Evolutionary conservation across 2,113 vertebrate species (phyloP), one percentile per base, ranked within the genome.

Genomic region (Podilymbus podiceps): DNA sequence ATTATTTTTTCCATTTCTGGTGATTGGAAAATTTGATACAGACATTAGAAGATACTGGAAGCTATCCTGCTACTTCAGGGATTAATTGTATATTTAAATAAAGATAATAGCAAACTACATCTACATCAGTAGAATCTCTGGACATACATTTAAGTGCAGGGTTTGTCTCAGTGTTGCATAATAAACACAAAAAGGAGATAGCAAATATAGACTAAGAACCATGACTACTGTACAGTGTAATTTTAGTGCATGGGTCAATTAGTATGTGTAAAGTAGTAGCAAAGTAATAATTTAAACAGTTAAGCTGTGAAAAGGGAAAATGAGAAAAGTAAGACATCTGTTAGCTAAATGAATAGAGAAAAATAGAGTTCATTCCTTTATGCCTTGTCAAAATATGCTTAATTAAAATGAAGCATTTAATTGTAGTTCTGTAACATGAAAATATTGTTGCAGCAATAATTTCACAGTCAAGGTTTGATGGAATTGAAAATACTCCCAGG

Each of bases 191-290:
- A 82, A 74, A 68, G 40, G 64, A 92, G 60, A 77, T 0, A 75
- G 33, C 63, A 94, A 86, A 90, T 88, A 80, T 3, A 93, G 95
- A 35, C 63, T 94, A 68, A 81, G 90, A 95, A 75, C 77, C 76
- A 35, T 87, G 90, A 87, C 60, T 56, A 64, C 64, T 63, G 40
- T 56, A 47, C 47, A 72, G 75, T 81, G 79, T 95, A 88, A 93
- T 97, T 96, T 95, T 94, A 53, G 88, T 93, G 58, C 95, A 77
- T n/a, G 59, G 95, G 96, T 97, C 97, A 97, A 94, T 93, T 95
- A 90, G 52, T 85, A 92, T 85, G 74, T 96, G 74, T 84, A 89
- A 96, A 92, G 90, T 90, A 92, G 69, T 42, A 87, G 93, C 85
- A 89, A 95, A 93, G 81, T 93, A 94, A 72, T 95, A 92, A 96